Evolutionary conservation across 53 echinoderm and acorn worm genomes (phyloP), one percentile per base, ranked within the genome.

Genomic region (Antedon mediterranea): DNA sequence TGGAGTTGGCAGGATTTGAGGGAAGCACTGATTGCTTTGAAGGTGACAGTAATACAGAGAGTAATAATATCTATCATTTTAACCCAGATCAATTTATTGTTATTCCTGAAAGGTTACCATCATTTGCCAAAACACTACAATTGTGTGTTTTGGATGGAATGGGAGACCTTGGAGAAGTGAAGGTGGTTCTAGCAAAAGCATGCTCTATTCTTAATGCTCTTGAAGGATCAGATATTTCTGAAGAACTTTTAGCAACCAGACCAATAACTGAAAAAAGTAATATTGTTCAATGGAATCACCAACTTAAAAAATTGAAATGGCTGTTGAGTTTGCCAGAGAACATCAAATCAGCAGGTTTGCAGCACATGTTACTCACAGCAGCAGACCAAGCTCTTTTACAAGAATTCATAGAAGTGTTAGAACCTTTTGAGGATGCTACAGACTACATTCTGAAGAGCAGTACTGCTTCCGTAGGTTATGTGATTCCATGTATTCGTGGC

Each of bases 341-440:
- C 3, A 26, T 57, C 2, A 57, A 15, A 8, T 15, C 23, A 13
- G 41, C 41, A 23, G 11, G 23, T 23, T 57, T 23, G 3, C 57
- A 57, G 57, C 57, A 57, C 2, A 57, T 57, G 11, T 23, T 23
- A 18, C 57, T 18, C 2, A 57, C 57, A 26, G 15, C 57, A 15
- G 23, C 11, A 57, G 83, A 83, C 20, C 27, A 27, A 34, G 29
- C 30, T 5, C 28, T 83, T 9, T 41, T 83, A 7, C 32, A 32
- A 9, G 83, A 83, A 30, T 71, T 83, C 20, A 71, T 77, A 27
- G 83, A 83, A 30, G 74, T 74, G 29, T 43, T 83, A 0, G 83
- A 83, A 32, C 83, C 83, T 33, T 83, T 83, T 72, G 83, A 83
- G 72, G 83, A 83, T 34, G 83, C 83, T 30, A 83, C 77, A 32